Percentiles rank a stretch among this genome's conserved stretches.
phyloP scores from a whole-genome alignment of 2,113 vertebrate species.

The Hippocampus barbouri region DNA sequence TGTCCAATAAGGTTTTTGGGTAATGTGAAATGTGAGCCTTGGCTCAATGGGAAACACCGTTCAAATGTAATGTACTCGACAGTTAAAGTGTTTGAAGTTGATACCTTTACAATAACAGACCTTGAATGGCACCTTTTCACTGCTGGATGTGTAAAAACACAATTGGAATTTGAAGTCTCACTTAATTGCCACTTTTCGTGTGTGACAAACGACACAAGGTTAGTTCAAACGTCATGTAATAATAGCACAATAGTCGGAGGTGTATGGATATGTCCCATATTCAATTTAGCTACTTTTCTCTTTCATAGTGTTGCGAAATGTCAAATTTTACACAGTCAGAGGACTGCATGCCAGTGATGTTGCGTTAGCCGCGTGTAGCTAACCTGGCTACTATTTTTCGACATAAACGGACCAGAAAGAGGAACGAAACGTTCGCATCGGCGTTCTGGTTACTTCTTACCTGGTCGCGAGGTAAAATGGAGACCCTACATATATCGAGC shows the following conservation, averaged over 20 bases:
- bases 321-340: not conserved
- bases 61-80: not conserved
- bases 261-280: not conserved
- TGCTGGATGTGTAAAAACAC: not conserved
- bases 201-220: not conserved
- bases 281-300: not conserved
- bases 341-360: not conserved
- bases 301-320: not conserved
- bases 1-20: not conserved
- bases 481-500: constrained; percentile 23
- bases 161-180: not conserved
- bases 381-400: constrained; percentile 14
- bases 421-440: not conserved
- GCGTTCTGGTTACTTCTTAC: constrained; percentile 26
- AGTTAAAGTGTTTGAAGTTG: not conserved
- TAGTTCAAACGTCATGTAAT: not conserved
- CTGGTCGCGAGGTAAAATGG: constrained; percentile 17
- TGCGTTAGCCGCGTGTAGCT: constrained; percentile 33
- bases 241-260: not conserved
- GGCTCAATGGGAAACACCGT: not conserved
- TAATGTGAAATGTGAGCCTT: not conserved
- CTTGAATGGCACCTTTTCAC: not conserved
- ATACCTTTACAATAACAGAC: not conserved
- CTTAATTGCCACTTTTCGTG: not conserved
- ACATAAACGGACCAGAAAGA: not conserved